phyloP scores from a whole-genome alignment of 2,113 vertebrate species.

The Sorex fumeus region DNA sequence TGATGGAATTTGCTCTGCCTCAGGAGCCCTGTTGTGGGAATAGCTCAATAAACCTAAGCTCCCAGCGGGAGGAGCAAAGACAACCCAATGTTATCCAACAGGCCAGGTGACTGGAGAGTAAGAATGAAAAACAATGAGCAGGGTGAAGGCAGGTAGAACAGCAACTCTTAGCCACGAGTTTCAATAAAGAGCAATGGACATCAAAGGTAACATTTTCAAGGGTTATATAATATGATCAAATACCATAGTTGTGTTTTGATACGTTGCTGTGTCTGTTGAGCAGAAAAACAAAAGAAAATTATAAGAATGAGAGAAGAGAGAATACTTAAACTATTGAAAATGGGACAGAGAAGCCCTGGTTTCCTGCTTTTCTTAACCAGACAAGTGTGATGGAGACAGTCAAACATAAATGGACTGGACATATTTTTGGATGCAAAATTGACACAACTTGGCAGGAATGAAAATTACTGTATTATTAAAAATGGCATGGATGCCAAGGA shows the following conservation, averaged over 20 bases:
- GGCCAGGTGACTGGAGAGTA: neutral
- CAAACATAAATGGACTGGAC: neutral
- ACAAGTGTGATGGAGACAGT: neutral
- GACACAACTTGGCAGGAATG: neutral
- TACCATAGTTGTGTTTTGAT: neutral
- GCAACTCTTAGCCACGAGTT: neutral
- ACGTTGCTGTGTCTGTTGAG: neutral
- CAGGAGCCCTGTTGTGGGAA: no score
- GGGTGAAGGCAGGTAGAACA: neutral
- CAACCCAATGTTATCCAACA: no score
- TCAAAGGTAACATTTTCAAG: neutral
- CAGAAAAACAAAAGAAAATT: constrained; percentile 25
- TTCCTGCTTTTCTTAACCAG: neutral
- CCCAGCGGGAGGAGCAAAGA: no score
- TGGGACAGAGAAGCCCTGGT: neutral
- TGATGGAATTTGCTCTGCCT: no score
- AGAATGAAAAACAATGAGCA: neutral
- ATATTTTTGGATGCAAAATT: neutral
- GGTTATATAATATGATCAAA: neutral
- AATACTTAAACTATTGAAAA: neutral
- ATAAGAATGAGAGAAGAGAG: neutral
- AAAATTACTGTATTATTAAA: neutral
- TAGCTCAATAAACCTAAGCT: no score
- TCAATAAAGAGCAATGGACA: neutral
- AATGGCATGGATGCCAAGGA: neutral